phyloP scores from a whole-genome alignment of 2,888 invertebrate genomes.

The Idaea straminata region DNA sequence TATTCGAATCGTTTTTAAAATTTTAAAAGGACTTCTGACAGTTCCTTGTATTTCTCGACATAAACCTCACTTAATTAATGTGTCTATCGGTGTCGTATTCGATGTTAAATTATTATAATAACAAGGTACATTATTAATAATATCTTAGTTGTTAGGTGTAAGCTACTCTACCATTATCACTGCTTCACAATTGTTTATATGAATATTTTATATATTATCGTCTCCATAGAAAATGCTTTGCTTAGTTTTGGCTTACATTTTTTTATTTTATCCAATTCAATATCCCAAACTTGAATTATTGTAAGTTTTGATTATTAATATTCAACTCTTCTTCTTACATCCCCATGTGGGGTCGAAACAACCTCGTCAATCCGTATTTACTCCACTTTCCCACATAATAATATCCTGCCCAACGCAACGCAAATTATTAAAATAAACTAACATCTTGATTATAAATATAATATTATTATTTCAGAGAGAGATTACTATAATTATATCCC shows the following conservation, averaged over 20 bases:
- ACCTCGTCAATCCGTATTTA: too few species aligned
- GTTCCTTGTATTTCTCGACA: conserved; percentile 34
- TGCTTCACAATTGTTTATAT: conserved; percentile 40
- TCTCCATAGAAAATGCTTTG: not conserved
- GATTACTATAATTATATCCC: too few species aligned
- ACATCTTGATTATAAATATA: too few species aligned
- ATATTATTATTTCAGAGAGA: too few species aligned
- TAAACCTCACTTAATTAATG: conserved; percentile 15
- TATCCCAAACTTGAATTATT: too few species aligned
- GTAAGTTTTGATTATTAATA: too few species aligned
- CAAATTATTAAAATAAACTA: too few species aligned
- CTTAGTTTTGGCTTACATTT: not conserved
- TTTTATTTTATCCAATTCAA: too few species aligned
- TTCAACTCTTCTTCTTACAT: too few species aligned
- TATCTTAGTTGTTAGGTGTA: conserved; percentile 23
- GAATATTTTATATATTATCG: conserved; percentile 20
- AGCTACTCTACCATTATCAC: conserved; percentile 31
- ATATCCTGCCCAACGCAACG: too few species aligned
- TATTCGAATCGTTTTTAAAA: conserved; percentile 16
- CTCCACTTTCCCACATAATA: too few species aligned
- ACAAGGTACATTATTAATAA: conserved; percentile 28
- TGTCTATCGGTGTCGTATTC: conserved; percentile 26
- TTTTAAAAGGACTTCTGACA: conserved; percentile 33
- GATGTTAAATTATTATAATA: conserved; percentile 26
- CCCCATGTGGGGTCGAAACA: too few species aligned